Evolutionary conservation across 2,888 invertebrate species (phyloP), one percentile per base, ranked within the genome.

Genomic region (Caenorhabditis sp.): DNA sequence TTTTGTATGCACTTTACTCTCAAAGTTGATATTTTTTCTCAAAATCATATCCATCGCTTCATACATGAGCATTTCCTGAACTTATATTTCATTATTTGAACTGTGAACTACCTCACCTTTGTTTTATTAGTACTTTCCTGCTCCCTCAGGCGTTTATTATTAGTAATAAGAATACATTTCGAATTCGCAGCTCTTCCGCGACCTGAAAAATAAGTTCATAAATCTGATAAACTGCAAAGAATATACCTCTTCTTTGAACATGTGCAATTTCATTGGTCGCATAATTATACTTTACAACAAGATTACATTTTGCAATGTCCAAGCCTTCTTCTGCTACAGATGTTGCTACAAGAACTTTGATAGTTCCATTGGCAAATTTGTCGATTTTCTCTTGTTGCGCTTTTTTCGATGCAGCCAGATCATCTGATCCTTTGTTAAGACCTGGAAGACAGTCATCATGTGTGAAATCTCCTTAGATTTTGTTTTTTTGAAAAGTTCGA

Each of bases 291-390:
- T 83, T 83, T 60, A 83, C 70, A 20, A 83, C 82, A 17, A 83
- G 54, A 66, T 76, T 81, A 62, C 83, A 83, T 25, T 77, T 63
- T 7, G 76, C 69, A 49, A 83, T 66, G 57, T 83, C 83, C 52
- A 83, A 43, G 12, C 83, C 83, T 63, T 83, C 83, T 38, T 83
- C 83, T 8, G 81, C 80, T 10, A 83, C 80, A 0, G 82, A 82
- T 1, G 83, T 83, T 1, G 80, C 63, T 4, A 80, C 76, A 31
- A 83, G 64, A 7, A 83, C 72, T 27, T 66, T 57, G 0, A 64
- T 63, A 10, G 50, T 38, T 50, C 82, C 82, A 12, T 52, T 27
- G 5, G 63, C 59, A 36, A 67, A 71, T 5, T 52, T 50, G 10
- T 17, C 31, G 27, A 67, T 26, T 31, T 67, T 75, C 4, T 73